Conservation (phyloP, 2,113 vertebrate species). For the Atrichornis clamosus region DNA sequence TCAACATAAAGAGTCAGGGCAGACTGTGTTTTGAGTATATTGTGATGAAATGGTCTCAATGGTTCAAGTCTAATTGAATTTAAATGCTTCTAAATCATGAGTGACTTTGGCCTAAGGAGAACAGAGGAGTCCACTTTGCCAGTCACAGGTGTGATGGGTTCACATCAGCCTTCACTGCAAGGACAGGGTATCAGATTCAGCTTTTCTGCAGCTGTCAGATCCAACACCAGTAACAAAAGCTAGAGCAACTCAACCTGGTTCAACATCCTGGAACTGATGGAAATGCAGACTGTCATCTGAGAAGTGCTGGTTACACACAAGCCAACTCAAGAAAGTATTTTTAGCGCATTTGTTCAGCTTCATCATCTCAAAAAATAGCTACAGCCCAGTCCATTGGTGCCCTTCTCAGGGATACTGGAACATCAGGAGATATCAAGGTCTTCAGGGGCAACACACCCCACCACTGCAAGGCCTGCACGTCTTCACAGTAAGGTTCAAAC, state of each 20-base stretch:
- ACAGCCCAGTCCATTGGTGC: not conserved
- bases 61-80: not conserved
- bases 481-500: not conserved
- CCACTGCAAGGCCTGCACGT: rapidly evolving
- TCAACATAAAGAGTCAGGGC: not conserved
- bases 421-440: not conserved
- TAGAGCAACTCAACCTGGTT: not conserved
- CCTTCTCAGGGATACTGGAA: not conserved
- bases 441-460: not conserved
- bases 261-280: constrained; percentile 16
- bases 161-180: not conserved
- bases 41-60: not conserved
- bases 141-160: not conserved
- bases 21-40: not conserved
- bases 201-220: not conserved
- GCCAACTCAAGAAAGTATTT: not conserved
- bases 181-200: not conserved
- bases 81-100: not conserved
- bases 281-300: constrained; percentile 12
- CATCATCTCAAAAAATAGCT: not conserved
- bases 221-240: not conserved
- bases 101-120: not conserved
- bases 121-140: not conserved
- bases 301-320: not conserved
- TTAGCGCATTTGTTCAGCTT: not conserved